A percentile compares a stretch with the other conserved stretches of the same genome.
Evolutionary conservation across 2,888 invertebrate genomes (phyloP).

Genomic region (Harpagoxenus sublaevis): DNA sequence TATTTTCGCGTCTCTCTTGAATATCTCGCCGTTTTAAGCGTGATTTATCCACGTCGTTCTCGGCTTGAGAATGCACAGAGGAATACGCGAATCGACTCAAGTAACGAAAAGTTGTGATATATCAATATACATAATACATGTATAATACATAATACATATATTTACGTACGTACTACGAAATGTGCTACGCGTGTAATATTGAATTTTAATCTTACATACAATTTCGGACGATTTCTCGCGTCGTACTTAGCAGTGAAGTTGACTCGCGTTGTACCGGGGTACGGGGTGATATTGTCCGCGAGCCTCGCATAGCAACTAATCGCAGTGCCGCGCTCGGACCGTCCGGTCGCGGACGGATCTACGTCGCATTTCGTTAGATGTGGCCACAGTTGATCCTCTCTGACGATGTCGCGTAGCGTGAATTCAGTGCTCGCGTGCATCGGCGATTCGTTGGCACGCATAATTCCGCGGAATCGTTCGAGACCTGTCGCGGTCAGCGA

Average conservation of each 20-base stretch:
- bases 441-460: background rate
- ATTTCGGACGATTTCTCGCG: background rate
- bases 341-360: no score
- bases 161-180: background rate
- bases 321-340: background rate
- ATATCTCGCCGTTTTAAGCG: background rate
- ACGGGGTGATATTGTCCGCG: no score
- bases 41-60: background rate
- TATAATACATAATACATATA: background rate
- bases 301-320: background rate
- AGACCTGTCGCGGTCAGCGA: background rate
- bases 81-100: background rate
- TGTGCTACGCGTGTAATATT: background rate
- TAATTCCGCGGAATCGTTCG: background rate
- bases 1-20: background rate
- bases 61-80: background rate
- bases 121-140: background rate
- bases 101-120: background rate
- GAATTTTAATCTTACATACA: background rate
- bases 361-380: background rate
- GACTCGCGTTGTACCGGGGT: background rate
- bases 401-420: background rate
- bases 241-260: background rate
- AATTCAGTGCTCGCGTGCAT: background rate
- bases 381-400: background rate